phyloP scores from a whole-genome alignment of 2,888 invertebrate genomes.

The Agrochola macilenta region DNA sequence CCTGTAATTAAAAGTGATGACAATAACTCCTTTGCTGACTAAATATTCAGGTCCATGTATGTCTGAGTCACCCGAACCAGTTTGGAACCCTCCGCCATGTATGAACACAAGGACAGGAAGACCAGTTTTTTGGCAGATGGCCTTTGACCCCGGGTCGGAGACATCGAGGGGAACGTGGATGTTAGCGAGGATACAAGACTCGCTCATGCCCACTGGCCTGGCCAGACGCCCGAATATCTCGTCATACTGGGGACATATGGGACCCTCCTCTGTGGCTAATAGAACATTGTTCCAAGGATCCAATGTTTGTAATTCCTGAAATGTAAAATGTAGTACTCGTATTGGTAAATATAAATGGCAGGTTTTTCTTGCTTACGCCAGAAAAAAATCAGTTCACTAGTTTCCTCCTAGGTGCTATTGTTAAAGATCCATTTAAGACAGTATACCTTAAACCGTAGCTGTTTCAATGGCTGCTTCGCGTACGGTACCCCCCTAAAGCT shows the following conservation, averaged over 20 bases:
- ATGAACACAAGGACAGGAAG: slow-evolving; percentile 82
- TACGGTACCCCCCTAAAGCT: slow-evolving; percentile 85
- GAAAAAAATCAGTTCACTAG: not conserved
- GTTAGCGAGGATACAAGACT: slow-evolving; percentile 72
- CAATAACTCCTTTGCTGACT: slow-evolving; percentile 68
- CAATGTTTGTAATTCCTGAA: slow-evolving; percentile 63
- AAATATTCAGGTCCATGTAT: slow-evolving; percentile 74
- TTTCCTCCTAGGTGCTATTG: not conserved
- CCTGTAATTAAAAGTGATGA: slow-evolving; percentile 76
- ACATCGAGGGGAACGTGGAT: slow-evolving; percentile 66
- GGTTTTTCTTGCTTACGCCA: not conserved
- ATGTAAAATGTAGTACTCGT: not conserved
- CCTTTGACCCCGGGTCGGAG: not conserved
- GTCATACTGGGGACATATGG: slow-evolving; percentile 90
- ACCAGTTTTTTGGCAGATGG: slow-evolving; percentile 14
- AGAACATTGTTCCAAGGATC: slow-evolving; percentile 84
- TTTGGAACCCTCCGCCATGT: slow-evolving; percentile 80
- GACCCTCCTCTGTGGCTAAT: slow-evolving; percentile 88
- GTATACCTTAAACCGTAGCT: slow-evolving; percentile 71
- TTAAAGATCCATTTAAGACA: not conserved
- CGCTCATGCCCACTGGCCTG: slow-evolving; percentile 62
- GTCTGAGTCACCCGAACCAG: slow-evolving; percentile 65
- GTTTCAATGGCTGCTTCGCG: slow-evolving; percentile 80
- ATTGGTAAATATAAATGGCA: no score
- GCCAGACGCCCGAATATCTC: slow-evolving; percentile 67